Conservation (phyloP, 2,113 vertebrate species). For the Tyto alba region DNA sequence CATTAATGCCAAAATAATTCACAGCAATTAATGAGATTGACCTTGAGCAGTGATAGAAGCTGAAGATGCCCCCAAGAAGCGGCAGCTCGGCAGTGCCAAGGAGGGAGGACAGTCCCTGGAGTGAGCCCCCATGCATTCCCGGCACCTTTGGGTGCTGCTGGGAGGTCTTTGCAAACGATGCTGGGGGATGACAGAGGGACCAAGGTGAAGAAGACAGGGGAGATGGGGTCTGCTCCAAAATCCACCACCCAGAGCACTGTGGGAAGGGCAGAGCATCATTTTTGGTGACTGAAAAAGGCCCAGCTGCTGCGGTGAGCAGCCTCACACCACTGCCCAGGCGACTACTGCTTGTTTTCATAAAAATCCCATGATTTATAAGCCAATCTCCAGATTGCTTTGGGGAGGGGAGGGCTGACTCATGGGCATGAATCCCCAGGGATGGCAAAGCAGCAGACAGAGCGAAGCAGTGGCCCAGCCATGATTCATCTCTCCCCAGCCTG, state of each 20-base stretch:
- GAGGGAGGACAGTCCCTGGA: rapidly evolving
- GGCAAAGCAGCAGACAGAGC: rapidly evolving
- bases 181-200: background rate
- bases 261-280: background rate
- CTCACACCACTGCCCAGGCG: background rate
- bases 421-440: background rate
- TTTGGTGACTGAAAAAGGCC: background rate
- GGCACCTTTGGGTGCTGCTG: background rate
- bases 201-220: background rate
- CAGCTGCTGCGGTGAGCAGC: rapidly evolving
- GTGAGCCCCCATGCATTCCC: rapidly evolving
- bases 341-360: background rate
- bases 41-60: constrained; percentile 27
- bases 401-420: background rate
- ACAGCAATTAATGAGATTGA: constrained; percentile 29
- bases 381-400: background rate
- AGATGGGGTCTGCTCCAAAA: background rate
- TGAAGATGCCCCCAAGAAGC: background rate
- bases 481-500: background rate
- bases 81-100: rapidly evolving
- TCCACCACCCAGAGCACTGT: rapidly evolving
- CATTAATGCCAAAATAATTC: constrained; percentile 42
- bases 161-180: background rate
- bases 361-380: background rate
- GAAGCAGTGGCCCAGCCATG: rapidly evolving